A percentile compares a stretch with the other conserved stretches of the same genome.
Conservation (phyloP, 1,140 invertebrate species). For the Phthorimaea operculella region DNA sequence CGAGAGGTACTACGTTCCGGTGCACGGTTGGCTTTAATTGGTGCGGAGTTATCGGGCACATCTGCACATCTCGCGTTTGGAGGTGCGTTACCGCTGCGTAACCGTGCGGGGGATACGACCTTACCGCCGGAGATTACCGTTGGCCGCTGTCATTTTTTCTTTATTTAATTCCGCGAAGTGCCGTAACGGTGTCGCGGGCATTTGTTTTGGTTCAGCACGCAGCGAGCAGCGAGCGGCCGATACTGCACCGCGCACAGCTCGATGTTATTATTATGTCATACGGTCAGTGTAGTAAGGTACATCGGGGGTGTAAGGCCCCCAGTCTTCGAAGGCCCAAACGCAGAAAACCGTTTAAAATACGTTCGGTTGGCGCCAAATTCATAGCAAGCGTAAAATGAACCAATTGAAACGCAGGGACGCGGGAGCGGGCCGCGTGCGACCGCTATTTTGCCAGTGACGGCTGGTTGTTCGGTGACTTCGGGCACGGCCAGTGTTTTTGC, state of each 20-base stretch:
- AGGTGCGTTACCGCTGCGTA: constrained; percentile 29
- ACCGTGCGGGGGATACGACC: constrained; percentile 27
- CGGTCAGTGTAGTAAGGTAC: background rate
- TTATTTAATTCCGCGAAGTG: constrained; percentile 60
- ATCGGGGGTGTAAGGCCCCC: too few species aligned
- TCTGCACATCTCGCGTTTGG: constrained; percentile 15
- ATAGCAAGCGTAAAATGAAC: too few species aligned
- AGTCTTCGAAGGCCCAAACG: too few species aligned
- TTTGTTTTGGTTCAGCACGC: constrained; percentile 55
- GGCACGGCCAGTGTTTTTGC: too few species aligned
- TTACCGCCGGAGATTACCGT: constrained; percentile 56
- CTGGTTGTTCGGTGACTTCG: too few species aligned
- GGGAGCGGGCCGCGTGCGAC: too few species aligned
- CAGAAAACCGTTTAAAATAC: too few species aligned
- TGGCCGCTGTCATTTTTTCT: constrained; percentile 44
- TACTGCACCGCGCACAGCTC: background rate
- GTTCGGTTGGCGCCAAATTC: too few species aligned
- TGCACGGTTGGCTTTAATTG: constrained; percentile 30
- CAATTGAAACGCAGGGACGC: too few species aligned
- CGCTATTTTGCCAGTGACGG: too few species aligned
- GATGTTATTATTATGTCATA: constrained; percentile 5
- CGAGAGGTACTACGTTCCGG: constrained; percentile 11
- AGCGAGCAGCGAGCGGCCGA: constrained; percentile 5
- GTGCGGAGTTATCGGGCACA: constrained; percentile 21
- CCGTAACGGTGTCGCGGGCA: constrained; percentile 57